A percentile compares a stretch with the other conserved stretches of the same genome.
Conservation (phyloP, 1,140 invertebrate species). For the Drosophila fuyamai region DNA sequence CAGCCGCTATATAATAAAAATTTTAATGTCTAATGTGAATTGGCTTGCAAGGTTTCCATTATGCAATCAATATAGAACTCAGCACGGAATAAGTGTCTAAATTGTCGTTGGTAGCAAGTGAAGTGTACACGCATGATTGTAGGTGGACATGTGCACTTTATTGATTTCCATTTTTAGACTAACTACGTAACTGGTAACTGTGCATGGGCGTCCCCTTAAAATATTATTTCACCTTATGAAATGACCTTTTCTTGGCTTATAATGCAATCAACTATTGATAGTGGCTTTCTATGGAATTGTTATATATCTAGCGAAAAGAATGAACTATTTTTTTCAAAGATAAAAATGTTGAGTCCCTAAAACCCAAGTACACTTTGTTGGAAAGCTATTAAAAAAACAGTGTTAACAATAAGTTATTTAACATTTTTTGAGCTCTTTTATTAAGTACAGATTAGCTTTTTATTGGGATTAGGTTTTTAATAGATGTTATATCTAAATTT, state of each 20-base stretch:
- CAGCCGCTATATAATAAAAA: slow-evolving; percentile 1
- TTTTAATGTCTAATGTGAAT: slow-evolving; percentile 6
- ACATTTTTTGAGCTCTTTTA: too few relatives aligned
- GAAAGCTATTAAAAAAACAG: too few relatives aligned
- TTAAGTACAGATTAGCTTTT: too few relatives aligned
- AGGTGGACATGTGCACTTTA: slow-evolving; percentile 1
- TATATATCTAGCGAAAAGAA: neutral
- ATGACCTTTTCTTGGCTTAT: too few relatives aligned
- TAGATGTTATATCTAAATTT: neutral
- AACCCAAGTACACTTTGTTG: too few relatives aligned
- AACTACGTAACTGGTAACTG: slow-evolving; percentile 12
- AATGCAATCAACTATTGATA: too few relatives aligned
- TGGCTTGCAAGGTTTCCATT: slow-evolving; percentile 20
- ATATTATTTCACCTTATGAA: too few relatives aligned
- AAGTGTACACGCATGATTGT: neutral
- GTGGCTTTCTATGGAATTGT: too few relatives aligned
- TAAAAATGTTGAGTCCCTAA: too few relatives aligned
- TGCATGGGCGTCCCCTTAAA: neutral
- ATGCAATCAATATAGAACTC: slow-evolving; percentile 41
- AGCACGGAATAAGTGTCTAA: slow-evolving; percentile 2
- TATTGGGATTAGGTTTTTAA: neutral
- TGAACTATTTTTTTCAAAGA: too few relatives aligned
- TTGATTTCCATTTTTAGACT: slow-evolving; percentile 33
- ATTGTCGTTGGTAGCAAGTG: neutral
- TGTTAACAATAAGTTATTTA: too few relatives aligned